Percentiles rank a stretch among this genome's conserved stretches.
phyloP scores from a whole-genome alignment of 2,113 vertebrate species.

The Hylia prasina region DNA sequence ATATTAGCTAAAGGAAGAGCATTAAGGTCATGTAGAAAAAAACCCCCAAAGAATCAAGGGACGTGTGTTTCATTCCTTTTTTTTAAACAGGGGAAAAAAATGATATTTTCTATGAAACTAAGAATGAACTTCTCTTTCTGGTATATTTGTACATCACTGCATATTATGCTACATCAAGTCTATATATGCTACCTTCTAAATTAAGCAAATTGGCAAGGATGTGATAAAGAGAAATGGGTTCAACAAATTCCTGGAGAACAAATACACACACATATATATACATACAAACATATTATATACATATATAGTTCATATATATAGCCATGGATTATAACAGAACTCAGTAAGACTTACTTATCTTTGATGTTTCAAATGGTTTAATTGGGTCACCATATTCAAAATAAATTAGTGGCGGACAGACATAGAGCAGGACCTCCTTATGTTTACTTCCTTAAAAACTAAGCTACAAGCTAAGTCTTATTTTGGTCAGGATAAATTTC shows the following conservation, averaged over 20 bases:
- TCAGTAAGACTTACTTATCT: neutral
- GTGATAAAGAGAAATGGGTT: neutral
- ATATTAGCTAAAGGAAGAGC: neutral
- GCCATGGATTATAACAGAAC: neutral
- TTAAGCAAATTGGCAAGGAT: neutral
- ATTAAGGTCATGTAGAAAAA: neutral
- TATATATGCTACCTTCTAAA: neutral
- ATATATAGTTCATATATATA: neutral
- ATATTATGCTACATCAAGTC: neutral
- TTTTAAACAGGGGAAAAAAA: neutral
- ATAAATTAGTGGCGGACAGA: neutral
- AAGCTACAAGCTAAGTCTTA: neutral
- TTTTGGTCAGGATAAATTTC: neutral
- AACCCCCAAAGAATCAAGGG: neutral
- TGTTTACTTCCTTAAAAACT: neutral
- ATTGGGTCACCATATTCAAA: neutral
- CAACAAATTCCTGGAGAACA: neutral
- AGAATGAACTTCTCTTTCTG: neutral
- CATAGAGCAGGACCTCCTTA: neutral
- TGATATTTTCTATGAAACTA: neutral
- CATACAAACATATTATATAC: neutral
- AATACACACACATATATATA: neutral
- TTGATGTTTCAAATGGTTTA: neutral
- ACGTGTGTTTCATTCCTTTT: neutral
- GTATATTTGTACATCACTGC: too few species aligned